phyloP scores from a whole-genome alignment of 2,888 invertebrate species.

The Andrena hattorfiana region DNA sequence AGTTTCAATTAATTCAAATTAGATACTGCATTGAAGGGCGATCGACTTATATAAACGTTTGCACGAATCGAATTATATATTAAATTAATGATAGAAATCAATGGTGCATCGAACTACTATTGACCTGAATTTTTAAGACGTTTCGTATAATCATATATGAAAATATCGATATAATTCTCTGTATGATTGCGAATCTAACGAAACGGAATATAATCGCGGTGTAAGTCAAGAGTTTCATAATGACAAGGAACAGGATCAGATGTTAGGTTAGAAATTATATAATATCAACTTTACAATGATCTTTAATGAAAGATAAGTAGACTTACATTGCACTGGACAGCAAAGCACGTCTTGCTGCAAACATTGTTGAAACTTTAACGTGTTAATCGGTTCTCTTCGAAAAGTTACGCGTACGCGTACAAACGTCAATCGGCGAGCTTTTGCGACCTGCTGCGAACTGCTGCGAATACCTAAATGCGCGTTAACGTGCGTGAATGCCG shows the following conservation, averaged over 20 bases:
- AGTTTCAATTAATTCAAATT: background rate
- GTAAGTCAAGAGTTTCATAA: background rate
- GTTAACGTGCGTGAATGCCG: conserved; percentile 1
- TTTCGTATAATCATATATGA: background rate
- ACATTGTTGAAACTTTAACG: conserved; percentile 65
- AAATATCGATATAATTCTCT: background rate
- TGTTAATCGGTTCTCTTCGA: background rate
- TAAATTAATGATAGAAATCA: conserved; percentile 1
- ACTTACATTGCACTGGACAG: conserved; percentile 74
- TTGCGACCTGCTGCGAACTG: background rate
- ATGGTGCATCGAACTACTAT: background rate
- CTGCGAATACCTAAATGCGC: conserved; percentile 10
- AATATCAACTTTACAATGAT: conserved; percentile 53
- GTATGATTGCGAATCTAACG: background rate
- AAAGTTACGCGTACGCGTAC: background rate
- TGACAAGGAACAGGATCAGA: background rate
- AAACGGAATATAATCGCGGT: background rate
- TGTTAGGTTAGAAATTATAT: conserved; percentile 76
- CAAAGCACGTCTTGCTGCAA: conserved; percentile 69
- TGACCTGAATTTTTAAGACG: background rate
- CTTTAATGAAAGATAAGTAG: conserved; percentile 1
- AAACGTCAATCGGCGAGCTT: background rate
- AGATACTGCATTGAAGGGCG: background rate
- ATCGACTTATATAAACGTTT: conserved; percentile 15
- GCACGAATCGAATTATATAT: conserved; percentile 10